Percentiles rank a stretch among this genome's conserved stretches.
These are phyloP conservation scores for Agapostemon virescens DNA, from an alignment of 2,888 invertebrate species.

Conservation along the genomic window DNA sequence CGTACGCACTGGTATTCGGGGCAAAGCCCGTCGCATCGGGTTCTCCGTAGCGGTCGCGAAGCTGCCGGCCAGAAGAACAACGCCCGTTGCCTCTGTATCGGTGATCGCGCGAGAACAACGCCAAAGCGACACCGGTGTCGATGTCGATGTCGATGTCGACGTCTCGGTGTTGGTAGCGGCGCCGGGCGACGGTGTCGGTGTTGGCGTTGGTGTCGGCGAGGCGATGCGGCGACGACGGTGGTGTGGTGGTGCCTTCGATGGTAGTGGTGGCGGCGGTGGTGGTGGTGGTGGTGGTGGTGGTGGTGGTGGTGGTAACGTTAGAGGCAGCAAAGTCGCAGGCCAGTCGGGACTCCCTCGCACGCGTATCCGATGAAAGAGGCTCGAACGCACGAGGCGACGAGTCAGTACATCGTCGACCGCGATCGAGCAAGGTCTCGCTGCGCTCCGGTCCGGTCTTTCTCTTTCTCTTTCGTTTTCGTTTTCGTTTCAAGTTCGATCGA, in stretches of 20 bases:
- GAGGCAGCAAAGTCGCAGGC: constrained; percentile 47
- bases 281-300: background rate
- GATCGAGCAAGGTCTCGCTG: constrained; percentile 44
- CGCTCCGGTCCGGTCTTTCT: background rate
- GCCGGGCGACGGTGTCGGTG: constrained; percentile 16
- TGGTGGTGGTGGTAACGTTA: constrained; percentile 41
- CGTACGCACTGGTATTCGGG: constrained; percentile 4
- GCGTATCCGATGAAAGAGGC: constrained; percentile 58
- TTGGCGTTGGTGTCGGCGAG: constrained; percentile 6
- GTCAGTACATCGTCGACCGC: constrained; percentile 74
- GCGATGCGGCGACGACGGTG: background rate
- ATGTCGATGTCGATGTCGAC: background rate
- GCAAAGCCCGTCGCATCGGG: background rate
- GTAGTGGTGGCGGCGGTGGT: background rate
- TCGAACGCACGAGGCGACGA: constrained; percentile 62
- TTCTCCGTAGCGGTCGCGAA: constrained; percentile 8
- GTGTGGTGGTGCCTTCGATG: background rate
- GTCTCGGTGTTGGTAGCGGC: background rate
- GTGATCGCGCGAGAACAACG: constrained; percentile 15
- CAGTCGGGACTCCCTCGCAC: constrained; percentile 67
- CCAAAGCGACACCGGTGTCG: background rate
- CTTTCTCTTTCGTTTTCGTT: background rate
- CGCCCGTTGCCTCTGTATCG: background rate
- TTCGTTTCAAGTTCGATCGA: background rate
- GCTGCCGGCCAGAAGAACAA: constrained; percentile 10